Percentiles rank a stretch among this genome's conserved stretches.
These are phyloP conservation scores for Prolemur simus DNA, from an alignment of 2,113 vertebrate species.

Conservation along the genomic window DNA sequence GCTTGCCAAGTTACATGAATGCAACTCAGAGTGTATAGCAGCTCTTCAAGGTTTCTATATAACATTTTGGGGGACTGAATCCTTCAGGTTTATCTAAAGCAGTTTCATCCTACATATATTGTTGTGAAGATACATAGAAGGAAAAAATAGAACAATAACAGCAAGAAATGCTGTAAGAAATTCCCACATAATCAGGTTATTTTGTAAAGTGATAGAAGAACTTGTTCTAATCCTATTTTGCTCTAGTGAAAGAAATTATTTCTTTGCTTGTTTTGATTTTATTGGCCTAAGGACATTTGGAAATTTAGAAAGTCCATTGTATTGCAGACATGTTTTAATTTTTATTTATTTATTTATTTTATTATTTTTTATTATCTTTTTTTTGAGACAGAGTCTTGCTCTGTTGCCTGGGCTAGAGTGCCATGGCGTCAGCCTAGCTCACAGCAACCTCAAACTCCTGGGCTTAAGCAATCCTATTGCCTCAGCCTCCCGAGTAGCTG, in stretches of 20 bases:
- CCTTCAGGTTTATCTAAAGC: not conserved
- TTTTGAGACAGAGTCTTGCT: too few relatives aligned
- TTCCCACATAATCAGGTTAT: not conserved
- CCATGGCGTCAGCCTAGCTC: too few relatives aligned
- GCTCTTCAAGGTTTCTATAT: not conserved
- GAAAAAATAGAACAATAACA: not conserved
- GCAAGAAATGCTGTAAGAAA: not conserved
- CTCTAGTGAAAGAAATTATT: not conserved
- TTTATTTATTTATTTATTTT: too few relatives aligned
- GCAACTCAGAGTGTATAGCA: not conserved
- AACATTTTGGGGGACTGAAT: not conserved
- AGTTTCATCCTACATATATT: not conserved
- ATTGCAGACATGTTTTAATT: not conserved
- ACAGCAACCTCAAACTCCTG: too few relatives aligned
- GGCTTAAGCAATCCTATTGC: too few relatives aligned
- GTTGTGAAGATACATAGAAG: not conserved
- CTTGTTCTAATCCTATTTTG: not conserved
- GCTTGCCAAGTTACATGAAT: not conserved
- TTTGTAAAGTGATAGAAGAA: not conserved
- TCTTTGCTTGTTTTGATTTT: slow-evolving; percentile 2
- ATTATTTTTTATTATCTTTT: too few relatives aligned
- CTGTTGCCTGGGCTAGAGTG: too few relatives aligned
- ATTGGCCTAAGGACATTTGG: not conserved
- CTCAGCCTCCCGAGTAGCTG: too few relatives aligned
- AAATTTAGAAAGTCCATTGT: not conserved